These are phyloP conservation scores for Deilephila porcellus DNA, from an alignment of 2,888 invertebrate genomes.

Conservation along the genomic window DNA sequence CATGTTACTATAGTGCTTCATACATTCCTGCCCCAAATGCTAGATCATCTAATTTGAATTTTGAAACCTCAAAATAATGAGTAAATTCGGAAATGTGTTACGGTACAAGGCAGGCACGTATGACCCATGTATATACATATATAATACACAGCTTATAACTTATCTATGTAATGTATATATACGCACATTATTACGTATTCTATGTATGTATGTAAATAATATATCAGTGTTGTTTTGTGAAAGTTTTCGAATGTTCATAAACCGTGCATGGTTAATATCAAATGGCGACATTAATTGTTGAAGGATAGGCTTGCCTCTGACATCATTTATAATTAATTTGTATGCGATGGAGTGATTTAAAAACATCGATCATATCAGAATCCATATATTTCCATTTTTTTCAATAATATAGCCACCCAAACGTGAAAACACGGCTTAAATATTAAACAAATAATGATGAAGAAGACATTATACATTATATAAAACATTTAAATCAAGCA, in stretches of 20 bases:
- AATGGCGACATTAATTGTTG: neutral
- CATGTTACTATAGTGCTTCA: conserved; percentile 30
- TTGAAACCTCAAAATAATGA: too few relatives aligned
- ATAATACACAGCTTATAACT: conserved; percentile 27
- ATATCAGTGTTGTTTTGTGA: conserved; percentile 44
- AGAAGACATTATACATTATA: too few relatives aligned
- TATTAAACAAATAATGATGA: too few relatives aligned
- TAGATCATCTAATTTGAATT: too few relatives aligned
- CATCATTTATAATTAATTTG: neutral
- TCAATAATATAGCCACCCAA: too few relatives aligned
- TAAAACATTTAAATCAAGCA: too few relatives aligned
- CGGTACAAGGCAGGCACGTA: neutral
- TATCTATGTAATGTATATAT: conserved; percentile 43
- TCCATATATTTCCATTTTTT: too few relatives aligned
- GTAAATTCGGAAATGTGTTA: neutral
- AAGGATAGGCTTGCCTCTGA: neutral
- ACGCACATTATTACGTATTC: conserved; percentile 41
- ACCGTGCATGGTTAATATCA: neutral
- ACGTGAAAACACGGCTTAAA: too few relatives aligned
- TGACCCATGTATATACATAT: neutral
- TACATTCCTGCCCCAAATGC: neutral
- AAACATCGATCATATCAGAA: too few relatives aligned
- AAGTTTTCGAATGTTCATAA: conserved; percentile 37
- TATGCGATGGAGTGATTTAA: too few relatives aligned
- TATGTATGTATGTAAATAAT: conserved; percentile 52